Percentiles rank a stretch among this genome's conserved stretches.
Conservation (phyloP, 1,140 invertebrate species). For the Calycopis cecrops region DNA sequence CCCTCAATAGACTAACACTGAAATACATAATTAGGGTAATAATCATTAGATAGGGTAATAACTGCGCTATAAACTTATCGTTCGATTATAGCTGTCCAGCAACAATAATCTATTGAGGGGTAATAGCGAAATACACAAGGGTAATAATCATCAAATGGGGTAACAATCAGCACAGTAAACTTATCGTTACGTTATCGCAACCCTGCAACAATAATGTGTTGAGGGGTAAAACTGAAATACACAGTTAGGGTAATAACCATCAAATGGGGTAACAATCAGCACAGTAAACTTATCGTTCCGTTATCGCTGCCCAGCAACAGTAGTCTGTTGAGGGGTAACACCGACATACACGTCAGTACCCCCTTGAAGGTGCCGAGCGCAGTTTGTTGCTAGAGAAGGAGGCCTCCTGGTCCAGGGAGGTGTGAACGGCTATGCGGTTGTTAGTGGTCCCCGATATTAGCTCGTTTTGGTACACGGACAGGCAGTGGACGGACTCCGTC, state of each 20-base stretch:
- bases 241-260: too few relatives aligned
- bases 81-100: too few relatives aligned
- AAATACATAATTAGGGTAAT: too few relatives aligned
- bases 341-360: constrained; percentile 90
- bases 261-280: constrained; percentile 73
- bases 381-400: constrained; percentile 90
- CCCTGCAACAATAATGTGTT: too few relatives aligned
- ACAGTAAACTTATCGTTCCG: constrained; percentile 89
- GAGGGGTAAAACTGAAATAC: too few relatives aligned
- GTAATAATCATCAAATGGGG: not conserved
- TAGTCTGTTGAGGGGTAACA: constrained; percentile 91
- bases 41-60: too few relatives aligned
- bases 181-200: too few relatives aligned
- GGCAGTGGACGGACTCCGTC: constrained; percentile 92
- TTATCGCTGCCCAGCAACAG: constrained; percentile 93
- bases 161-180: constrained; percentile 84
- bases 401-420: constrained; percentile 82
- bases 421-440: constrained; percentile 93
- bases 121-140: too few relatives aligned
- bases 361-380: constrained; percentile 91
- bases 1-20: too few relatives aligned
- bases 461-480: constrained; percentile 84
- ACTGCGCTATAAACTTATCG: too few relatives aligned
- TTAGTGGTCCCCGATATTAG: constrained; percentile 89
- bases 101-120: too few relatives aligned